Base-by-base conservation (phyloP, 2,888 invertebrate genomes). In the Loripinus fragilis region DNA sequence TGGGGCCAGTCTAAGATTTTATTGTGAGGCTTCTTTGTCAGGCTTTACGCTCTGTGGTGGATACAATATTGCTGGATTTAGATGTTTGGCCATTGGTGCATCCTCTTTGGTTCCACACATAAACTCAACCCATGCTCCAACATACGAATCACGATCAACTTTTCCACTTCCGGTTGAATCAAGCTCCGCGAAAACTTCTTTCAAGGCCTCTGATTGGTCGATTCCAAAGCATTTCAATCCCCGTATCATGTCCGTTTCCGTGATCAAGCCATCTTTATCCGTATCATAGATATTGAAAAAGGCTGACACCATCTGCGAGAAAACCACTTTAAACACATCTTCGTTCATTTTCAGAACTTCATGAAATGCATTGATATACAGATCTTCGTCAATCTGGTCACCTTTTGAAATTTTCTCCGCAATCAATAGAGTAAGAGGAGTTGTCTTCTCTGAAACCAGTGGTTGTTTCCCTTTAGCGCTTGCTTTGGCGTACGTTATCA, bases 121-220 rank as follows among this genome's bases (percentile, higher is more conserved):
- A 75, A 89, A 91, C 45, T 90, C 87, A 7, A 89, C 76, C 86
- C 92, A 91, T 35, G 89, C 89, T 0, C 72, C 80, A 0, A 88
- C 80, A 78, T 91, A 92, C 41, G 87, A 89, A 8, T 88, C 80
- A 30, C 83, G 80, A 71, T 87, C 87, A 35, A 92, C 78, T 55
- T 81, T 83, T 0, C 89, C 91, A 35, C 86, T 87, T 35, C 85
- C 74, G 71, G 87, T 84, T 0, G 80, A 80, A 76, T 90, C 90
- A 76, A 92, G 84, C n/a, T 86, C 90, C 12, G 71, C 38, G 80
- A 92, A 91, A 50, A 87, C 83, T 10, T 73, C 71, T 23, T 81
- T 67, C 3, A 87, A 81, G 10, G 80, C 76, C 1, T 88, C 86
- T 0, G 78, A 42, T 25, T 88, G 76, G 33, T 80, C 78, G 30